These are phyloP conservation scores for Eristalis intricaria DNA, from an alignment of 2,888 invertebrate species.

Conservation along the genomic window DNA sequence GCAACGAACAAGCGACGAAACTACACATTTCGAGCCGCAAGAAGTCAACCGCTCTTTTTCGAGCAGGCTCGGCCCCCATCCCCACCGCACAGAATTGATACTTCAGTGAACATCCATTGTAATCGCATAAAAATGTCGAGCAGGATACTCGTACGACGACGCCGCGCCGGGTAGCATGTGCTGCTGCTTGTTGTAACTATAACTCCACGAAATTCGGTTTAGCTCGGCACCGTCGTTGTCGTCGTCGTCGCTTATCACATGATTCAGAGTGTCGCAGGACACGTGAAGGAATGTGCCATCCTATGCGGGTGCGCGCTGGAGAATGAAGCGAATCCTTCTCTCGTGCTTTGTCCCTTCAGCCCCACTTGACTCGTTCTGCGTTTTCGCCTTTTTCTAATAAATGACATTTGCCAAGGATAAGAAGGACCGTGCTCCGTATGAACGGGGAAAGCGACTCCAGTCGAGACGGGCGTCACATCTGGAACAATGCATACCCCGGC, in stretches of 20 bases:
- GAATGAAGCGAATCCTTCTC: conserved; percentile 1
- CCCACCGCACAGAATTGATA: conserved; percentile 42
- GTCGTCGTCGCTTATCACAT: conserved; percentile 51
- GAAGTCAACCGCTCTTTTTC: not conserved
- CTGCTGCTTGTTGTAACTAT: conserved; percentile 45
- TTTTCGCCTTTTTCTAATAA: conserved; percentile 64
- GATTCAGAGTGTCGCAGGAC: conserved; percentile 56
- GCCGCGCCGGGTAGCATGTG: conserved; percentile 35
- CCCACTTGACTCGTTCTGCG: conserved; percentile 24
- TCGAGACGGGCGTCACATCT: conserved; percentile 64
- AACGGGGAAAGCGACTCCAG: not conserved
- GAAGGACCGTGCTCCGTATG: conserved; percentile 58
- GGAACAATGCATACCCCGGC: conserved; percentile 45
- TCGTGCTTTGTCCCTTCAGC: not conserved
- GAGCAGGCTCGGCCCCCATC: not conserved
- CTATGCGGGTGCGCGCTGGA: conserved; percentile 5
- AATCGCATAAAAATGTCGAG: conserved; percentile 61
- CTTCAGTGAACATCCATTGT: conserved; percentile 59
- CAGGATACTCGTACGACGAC: not conserved
- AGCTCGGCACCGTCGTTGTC: conserved; percentile 20
- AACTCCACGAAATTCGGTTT: conserved; percentile 49
- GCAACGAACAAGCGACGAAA: not conserved
- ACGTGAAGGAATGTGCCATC: conserved; percentile 57
- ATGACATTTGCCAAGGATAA: conserved; percentile 66
- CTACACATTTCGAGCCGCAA: not conserved